Base-by-base conservation (phyloP, 2,797 vertebrate species). In the Oreochromis grahami region DNA sequence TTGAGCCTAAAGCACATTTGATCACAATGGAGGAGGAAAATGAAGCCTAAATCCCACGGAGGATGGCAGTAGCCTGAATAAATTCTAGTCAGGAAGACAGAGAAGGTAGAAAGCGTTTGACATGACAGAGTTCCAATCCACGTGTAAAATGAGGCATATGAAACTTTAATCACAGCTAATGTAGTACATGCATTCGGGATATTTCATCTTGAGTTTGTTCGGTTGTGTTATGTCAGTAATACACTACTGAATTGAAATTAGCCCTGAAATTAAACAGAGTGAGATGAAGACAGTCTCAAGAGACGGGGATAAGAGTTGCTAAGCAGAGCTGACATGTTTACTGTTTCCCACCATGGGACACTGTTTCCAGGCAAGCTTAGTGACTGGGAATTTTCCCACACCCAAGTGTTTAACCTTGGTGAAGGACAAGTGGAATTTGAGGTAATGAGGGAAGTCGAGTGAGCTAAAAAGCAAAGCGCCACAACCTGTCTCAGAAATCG, bases 371-470 rank as follows among this genome's bases (percentile, higher is more conserved):
- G 91, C 80, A 32, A 92, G 85, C 81, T 19, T 29, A 68, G 74
- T 81, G 82, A 85, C 58, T 81, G 80, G 91, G 92, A 91, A 92
- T 94, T 88, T 94, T 87, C 89, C 78, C 89, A 87, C 78, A 91
- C 84, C 76, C 78, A 50, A 29, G 78, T 81, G 79, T 90, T 90
- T 79, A 87, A 91, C 90, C 87, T 89, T 87, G 86, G 70, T 81
- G 80, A 90, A 90, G 86, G 82, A 29, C 86, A 89, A 86, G 77
- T 74, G 56, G 11, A 86, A 80, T 50, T 83, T 63, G 34, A 81
- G 55, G 34, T 63, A 36, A 81, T 38, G 77, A 77, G 74, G n/a
- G 26, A 45, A 29, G 13, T 76, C 1, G 5, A 74, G 68, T 76
- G 26, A 65, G 78, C 7, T 74, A 24, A 86, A 85, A 72, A 41